A percentile compares a stretch with the other conserved stretches of the same genome.
Evolutionary conservation across 2,888 invertebrate species (phyloP).

Genomic region (Leptura quadrifasciata): DNA sequence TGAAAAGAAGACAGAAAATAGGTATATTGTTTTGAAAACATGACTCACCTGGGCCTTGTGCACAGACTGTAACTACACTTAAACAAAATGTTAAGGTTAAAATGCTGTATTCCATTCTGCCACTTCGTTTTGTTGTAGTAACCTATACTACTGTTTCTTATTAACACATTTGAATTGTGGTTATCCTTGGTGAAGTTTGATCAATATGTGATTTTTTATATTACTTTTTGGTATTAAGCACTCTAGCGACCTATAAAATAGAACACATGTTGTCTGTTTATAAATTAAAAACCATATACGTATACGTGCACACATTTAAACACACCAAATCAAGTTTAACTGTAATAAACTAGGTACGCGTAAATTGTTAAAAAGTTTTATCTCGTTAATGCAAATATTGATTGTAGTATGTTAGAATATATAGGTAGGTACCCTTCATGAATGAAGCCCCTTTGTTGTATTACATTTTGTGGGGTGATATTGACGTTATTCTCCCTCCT

Average conservation of each 20-base stretch:
- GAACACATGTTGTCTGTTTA: constrained; percentile 42
- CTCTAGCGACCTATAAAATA: constrained; percentile 36
- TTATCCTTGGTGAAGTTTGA: constrained; percentile 48
- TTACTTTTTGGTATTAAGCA: constrained; percentile 32
- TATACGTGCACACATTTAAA: constrained; percentile 2
- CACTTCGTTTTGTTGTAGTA: constrained; percentile 25
- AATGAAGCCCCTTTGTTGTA: constrained; percentile 34
- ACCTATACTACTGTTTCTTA: constrained; percentile 29
- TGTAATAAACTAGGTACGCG: neutral
- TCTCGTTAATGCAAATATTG: constrained; percentile 33
- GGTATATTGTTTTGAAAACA: neutral
- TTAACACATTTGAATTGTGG: constrained; percentile 43
- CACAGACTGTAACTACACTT: constrained; percentile 31
- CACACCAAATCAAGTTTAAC: constrained; percentile 1
- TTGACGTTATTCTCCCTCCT: constrained; percentile 21
- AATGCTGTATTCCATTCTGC: constrained; percentile 43
- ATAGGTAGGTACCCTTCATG: constrained; percentile 15
- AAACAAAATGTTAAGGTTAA: constrained; percentile 46
- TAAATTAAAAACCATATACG: constrained; percentile 23
- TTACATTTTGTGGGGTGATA: constrained; percentile 25
- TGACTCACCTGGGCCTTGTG: constrained; percentile 40
- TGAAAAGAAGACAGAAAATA: neutral
- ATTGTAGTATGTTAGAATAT: neutral
- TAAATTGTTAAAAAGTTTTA: constrained; percentile 26
- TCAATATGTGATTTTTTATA: constrained; percentile 41